A percentile compares a stretch with the other conserved stretches of the same genome.
These are phyloP conservation scores for Xiphorhynchus erythropygius DNA, from an alignment of 2,797 vertebrate genomes.

Conservation along the genomic window DNA sequence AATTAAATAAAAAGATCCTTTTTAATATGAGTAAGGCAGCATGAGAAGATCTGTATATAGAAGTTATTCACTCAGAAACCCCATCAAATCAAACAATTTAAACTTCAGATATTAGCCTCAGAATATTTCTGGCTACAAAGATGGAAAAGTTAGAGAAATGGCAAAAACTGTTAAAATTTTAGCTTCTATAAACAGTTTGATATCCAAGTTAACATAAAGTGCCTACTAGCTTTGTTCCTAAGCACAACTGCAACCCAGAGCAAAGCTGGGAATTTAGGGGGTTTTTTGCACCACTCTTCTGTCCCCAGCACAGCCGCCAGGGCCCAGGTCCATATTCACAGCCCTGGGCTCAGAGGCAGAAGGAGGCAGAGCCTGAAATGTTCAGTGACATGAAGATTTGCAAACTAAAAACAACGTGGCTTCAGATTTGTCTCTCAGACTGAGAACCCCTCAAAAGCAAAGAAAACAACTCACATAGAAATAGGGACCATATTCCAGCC, in stretches of 20 bases:
- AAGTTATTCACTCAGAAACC: neutral
- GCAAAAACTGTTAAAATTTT: neutral
- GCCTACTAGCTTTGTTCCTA: neutral
- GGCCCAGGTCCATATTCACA: neutral
- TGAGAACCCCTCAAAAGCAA: neutral
- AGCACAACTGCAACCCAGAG: neutral
- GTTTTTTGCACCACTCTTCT: neutral
- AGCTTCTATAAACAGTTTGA: neutral
- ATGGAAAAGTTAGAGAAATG: conserved; percentile 8
- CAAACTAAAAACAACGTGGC: neutral
- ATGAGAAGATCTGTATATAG: neutral
- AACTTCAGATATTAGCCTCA: conserved; percentile 16
- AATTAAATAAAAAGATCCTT: neutral
- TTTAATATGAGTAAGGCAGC: neutral
- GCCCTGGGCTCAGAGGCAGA: neutral
- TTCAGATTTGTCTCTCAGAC: neutral
- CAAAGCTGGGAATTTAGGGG: neutral
- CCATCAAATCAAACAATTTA: conserved; percentile 8
- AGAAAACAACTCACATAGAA: neutral
- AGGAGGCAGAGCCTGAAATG: neutral
- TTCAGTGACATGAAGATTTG: neutral
- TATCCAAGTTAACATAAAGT: neutral
- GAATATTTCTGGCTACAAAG: neutral
- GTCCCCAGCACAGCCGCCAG: neutral
- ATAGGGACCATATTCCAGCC: neutral